Base-by-base conservation (phyloP, 1,140 invertebrate genomes). In the Drosophila fuyamai region DNA sequence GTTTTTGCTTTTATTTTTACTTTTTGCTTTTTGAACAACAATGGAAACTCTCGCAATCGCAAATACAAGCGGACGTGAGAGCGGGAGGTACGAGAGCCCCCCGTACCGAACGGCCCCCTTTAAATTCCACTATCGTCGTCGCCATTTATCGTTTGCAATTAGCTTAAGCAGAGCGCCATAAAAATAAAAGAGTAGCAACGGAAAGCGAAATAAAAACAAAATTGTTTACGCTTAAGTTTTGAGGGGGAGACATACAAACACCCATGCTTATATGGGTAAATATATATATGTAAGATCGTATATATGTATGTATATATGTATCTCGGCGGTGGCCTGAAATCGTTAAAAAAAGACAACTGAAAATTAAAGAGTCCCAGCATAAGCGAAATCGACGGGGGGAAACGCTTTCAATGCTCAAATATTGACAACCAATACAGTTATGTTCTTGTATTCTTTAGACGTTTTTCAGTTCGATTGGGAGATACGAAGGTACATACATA, bases 91-190 rank as follows among this genome's bases (percentile, higher is more conserved):
- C 56, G 18, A 35, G 18, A 70, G 8, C 12, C 56, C 55, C 57
- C 40, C 14, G 44, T 13, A 14, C 60, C 27, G 9, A n/a, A 14
- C 16, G 38, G 27, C 13, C 55, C 38, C 60, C 16, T 13, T n/a
- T 7, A 63, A 63, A 23, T 27, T 57, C 72, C 43, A 66, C 62
- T 66, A 66, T 51, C 60, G 60, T 32, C 50, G 72, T 47, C 44
- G 53, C 44, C 77, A 65, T 56, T 83, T 76, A 82, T 65, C 73
- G 77, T 76, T 82, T 61, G 79, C 65, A 79, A 85, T 86, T 85
- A 85, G 70, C 76, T 68, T 67, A 75, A 66, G 76, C 79, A 71
- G 54, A 86, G 66, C 70, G 41, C 62, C 63, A 79, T 82, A 76
- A 76, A 81, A 70, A 68, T 77, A 77, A 66, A 76, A 84, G 65